Percentiles rank a stretch among this genome's conserved stretches.
Evolutionary conservation across 2,888 invertebrate species (phyloP).

Genomic region (Brenthis ino): DNA sequence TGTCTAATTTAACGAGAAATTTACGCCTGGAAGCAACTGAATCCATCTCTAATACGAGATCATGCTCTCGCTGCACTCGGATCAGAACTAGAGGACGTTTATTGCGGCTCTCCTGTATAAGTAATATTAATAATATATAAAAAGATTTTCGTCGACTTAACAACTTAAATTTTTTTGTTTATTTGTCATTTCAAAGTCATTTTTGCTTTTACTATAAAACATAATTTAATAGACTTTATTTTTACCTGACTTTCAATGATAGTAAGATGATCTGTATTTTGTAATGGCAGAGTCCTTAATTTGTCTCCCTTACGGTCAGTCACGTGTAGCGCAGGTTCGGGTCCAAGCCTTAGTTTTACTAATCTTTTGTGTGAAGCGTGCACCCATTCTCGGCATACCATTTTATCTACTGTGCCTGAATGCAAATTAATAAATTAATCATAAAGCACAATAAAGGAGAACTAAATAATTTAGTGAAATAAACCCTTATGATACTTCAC

Average conservation of each 20-base stretch:
- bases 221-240: not conserved
- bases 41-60: conserved; percentile 95
- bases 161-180: too few relatives aligned
- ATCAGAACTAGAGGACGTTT: conserved; percentile 92
- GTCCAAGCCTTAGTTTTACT: conserved; percentile 94
- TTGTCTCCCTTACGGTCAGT: conserved; percentile 96
- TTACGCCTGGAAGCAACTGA: conserved; percentile 90
- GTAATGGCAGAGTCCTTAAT: conserved; percentile 90
- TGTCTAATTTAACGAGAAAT: conserved; percentile 93
- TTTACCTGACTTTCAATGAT: conserved; percentile 93
- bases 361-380: conserved; percentile 94
- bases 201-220: too few relatives aligned
- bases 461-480: too few relatives aligned
- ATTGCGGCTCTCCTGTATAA: conserved; percentile 82
- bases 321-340: conserved; percentile 92
- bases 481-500: conserved; percentile 42
- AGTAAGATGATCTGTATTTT: conserved; percentile 88
- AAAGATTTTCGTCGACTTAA: too few relatives aligned
- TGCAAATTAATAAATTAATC: too few relatives aligned
- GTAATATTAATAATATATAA: not conserved
- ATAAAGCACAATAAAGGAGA: too few relatives aligned
- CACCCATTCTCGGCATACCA: conserved; percentile 96
- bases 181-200: too few relatives aligned
- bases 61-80: conserved; percentile 93
- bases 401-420: conserved; percentile 90